Conservation (phyloP, 2,797 vertebrate species). For the Pipistrellus nathusii region DNA sequence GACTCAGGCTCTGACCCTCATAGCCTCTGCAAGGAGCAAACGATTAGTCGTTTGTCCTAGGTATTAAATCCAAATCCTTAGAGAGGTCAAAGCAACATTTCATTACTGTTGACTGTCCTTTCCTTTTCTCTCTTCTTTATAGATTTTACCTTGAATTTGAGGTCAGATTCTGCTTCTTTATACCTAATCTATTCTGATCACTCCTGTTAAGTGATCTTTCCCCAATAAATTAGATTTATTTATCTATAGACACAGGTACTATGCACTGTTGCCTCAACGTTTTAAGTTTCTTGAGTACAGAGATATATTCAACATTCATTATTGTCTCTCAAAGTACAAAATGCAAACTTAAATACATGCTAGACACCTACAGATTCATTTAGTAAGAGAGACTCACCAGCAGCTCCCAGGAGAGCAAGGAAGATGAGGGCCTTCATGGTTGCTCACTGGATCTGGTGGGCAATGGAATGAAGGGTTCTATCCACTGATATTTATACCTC, state of each 20-base stretch:
- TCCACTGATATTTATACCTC: conserved; percentile 32
- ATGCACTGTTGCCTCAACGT: not conserved
- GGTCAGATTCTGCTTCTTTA: not conserved
- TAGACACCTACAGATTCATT: not conserved
- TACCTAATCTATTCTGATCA: too few relatives aligned
- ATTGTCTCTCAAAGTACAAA: not conserved
- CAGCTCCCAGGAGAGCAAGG: conserved; percentile 87
- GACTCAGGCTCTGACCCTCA: not conserved
- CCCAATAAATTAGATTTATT: not conserved
- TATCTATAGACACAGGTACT: not conserved
- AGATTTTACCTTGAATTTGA: not conserved
- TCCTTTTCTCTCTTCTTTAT: not conserved
- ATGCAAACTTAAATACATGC: not conserved
- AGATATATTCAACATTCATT: not conserved
- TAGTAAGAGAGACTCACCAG: conserved; percentile 82
- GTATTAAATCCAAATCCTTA: not conserved
- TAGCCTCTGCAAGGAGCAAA: not conserved
- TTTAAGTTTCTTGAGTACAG: not conserved
- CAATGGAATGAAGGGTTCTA: not conserved
- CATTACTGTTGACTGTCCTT: not conserved
- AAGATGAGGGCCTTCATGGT: conserved; percentile 87
- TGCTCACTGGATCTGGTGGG: not conserved
- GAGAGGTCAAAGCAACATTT: not conserved
- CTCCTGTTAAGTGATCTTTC: not conserved
- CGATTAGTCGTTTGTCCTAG: not conserved